Base-by-base conservation (phyloP, 1,140 invertebrate genomes). In the Batillaria attramentaria region DNA sequence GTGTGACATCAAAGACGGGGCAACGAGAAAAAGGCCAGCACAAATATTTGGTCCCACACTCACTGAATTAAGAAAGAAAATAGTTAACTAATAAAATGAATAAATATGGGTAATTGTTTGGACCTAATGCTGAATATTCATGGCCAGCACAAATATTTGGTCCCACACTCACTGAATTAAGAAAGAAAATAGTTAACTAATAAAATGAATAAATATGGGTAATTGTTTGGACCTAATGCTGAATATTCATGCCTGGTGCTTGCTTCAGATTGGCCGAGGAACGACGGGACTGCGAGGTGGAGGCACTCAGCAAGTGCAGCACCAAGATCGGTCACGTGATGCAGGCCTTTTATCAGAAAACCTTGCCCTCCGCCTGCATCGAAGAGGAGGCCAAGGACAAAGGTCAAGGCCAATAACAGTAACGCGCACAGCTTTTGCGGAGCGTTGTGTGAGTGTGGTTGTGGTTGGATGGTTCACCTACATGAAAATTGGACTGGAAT, bases 261-360 rank as follows among this genome's bases (percentile, higher is more conserved):
- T n/a, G 20, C 73, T 79, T 24, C 31, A 80, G 79, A 0, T 50
- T 80, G 43, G 46, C 79, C 41, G 62, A 80, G 41, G 62, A 70
- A 37, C 60, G 79, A 13, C 73, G 62, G 42, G 65, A 80, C 39
- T 80, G 79, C 46, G 79, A 80, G 41, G 79, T 80, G 73, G 66
- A 39, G 20, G 73, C 73, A 37, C 50, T 80, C n/a, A 76, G 33
- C 37, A n/a, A 35, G 20, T 80, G 79, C 41, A 80, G 79, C 65
- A 28, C 60, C 33, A 76, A 41, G 39, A 28, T 80, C 8, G 73
- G 79, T 8, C 46, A 72, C 31, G 54, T 80, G 28, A 80, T 80
- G 79, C 43, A 35, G 41, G 39, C 79, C 43, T 80, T 80, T 66
- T 80, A 80, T 66, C 62, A 76, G 66, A 80, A 75, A 57, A 80